Base-by-base conservation (phyloP, 2,888 invertebrate genomes). In the Galerucella nymphaeae region DNA sequence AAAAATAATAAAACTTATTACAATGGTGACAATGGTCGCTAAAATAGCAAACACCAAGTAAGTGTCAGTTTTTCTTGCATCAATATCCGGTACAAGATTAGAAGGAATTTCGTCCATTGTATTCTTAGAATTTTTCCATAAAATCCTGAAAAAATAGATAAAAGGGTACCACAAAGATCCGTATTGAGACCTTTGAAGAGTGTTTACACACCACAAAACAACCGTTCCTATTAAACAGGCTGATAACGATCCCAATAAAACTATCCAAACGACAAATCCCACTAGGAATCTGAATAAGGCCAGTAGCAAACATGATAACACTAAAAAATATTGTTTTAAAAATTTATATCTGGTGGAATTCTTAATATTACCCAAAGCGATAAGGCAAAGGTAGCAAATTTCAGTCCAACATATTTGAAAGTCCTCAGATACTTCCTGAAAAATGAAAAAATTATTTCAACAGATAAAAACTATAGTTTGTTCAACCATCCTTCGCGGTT, bases 351-450 rank as follows among this genome's bases (percentile, higher is more conserved):
- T 55, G 18, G 48, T 55, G 38, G 11, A 59, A 30, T 18, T 45
- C 41, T 20, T 50, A 64, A 62, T 23, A 83, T 83, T 87, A 91
- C 91, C 90, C 63, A 92, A 85, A 55, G 91, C 88, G 71, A 91
- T 88, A 1, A 90, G 81, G 75, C 89, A 88, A 72, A 92, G 85
- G 79, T 90, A 90, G 48, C 91, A 79, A 71, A 92, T 87, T 82
- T 92, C 90, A 68, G 80, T 82, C 90, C 91, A 91, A 20, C 89
- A 89, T 6, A 88, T 83, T 74, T 89, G 86, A 53, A 93, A 83
- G 84, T 93, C 92, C 79, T 89, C 89, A 2, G 89, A 86, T 4
- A 89, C 89, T 84, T 91, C 90, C 89, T 91, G 83, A 75, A 88
- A 88, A 70, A 71, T 74, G 18, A 57, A 55, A 11, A 55, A 30